These are phyloP conservation scores for Ochotona curzoniae DNA, from an alignment of 2,113 vertebrate species.

Conservation along the genomic window DNA sequence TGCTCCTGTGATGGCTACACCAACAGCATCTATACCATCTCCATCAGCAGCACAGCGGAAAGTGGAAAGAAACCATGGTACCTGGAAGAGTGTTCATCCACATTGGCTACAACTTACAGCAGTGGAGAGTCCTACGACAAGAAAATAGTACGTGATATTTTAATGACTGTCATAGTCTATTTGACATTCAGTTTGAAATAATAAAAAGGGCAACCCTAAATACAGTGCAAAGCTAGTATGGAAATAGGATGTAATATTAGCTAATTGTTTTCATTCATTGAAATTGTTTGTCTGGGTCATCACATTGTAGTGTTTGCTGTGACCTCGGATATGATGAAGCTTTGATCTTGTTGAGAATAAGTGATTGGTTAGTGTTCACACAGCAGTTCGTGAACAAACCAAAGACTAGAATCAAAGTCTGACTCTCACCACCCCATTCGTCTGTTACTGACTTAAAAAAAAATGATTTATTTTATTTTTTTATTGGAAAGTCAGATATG, in stretches of 20 bases:
- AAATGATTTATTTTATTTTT: no score
- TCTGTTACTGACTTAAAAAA: background rate
- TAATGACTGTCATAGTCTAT: background rate
- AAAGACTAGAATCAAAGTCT: background rate
- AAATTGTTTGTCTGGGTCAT: background rate
- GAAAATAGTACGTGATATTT: constrained; percentile 93
- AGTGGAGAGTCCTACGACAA: constrained; percentile 98
- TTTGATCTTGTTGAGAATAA: background rate
- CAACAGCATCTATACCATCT: constrained; percentile 99
- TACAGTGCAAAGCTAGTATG: background rate
- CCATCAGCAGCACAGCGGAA: constrained; percentile 98
- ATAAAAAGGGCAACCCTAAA: background rate
- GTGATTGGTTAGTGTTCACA: background rate
- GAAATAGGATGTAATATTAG: background rate
- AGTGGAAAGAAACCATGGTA: constrained; percentile 99
- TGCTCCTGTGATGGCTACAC: constrained; percentile 99
- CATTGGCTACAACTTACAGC: constrained; percentile 98
- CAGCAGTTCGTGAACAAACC: background rate
- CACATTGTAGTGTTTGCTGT: background rate
- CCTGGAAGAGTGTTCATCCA: constrained; percentile 97
- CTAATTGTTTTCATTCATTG: background rate
- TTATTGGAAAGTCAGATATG: no score
- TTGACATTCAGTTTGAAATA: background rate
- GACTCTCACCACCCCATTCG: background rate
- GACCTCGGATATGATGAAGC: background rate